A percentile compares a stretch with the other conserved stretches of the same genome.
Evolutionary conservation across 2,113 vertebrate species (phyloP).

Genomic region (Onychostruthus taczanowskii): DNA sequence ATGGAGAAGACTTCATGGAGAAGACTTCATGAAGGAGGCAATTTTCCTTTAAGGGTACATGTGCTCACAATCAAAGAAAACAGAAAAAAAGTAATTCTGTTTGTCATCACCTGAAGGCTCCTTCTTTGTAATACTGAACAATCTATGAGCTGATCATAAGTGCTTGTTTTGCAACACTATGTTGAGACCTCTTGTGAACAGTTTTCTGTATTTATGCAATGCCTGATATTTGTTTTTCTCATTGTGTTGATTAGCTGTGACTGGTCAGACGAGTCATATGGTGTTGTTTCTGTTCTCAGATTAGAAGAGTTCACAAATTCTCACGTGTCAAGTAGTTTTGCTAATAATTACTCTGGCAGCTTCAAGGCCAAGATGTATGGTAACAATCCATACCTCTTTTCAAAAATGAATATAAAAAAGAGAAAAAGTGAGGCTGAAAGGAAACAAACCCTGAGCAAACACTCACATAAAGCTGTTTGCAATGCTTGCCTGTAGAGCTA

Average conservation of each 20-base stretch:
- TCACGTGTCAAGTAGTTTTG: conserved; percentile 34
- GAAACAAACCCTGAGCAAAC: background rate
- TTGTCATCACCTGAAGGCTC: background rate
- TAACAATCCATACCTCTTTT: background rate
- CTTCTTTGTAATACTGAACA: background rate
- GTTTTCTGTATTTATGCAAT: conserved; percentile 45
- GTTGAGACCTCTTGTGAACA: conserved; percentile 11
- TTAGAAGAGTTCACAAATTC: conserved; percentile 4
- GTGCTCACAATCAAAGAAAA: background rate
- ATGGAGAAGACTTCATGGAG: background rate
- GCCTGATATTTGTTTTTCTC: conserved; percentile 54
- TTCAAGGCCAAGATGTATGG: background rate
- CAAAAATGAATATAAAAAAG: background rate
- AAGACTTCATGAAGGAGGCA: background rate
- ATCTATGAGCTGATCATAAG: background rate
- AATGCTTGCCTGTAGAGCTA: background rate
- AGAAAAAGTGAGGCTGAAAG: background rate
- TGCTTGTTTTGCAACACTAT: background rate
- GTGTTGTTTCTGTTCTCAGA: conserved; percentile 49
- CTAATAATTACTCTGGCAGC: conserved; percentile 29
- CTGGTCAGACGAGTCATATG: conserved; percentile 64
- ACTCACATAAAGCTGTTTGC: background rate
- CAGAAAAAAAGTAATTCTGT: background rate
- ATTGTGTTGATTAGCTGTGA: conserved; percentile 55
- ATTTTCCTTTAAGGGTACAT: background rate